Evolutionary conservation across 2,888 invertebrate genomes (phyloP).

Genomic region (Eueremaeus valkanovi): DNA sequence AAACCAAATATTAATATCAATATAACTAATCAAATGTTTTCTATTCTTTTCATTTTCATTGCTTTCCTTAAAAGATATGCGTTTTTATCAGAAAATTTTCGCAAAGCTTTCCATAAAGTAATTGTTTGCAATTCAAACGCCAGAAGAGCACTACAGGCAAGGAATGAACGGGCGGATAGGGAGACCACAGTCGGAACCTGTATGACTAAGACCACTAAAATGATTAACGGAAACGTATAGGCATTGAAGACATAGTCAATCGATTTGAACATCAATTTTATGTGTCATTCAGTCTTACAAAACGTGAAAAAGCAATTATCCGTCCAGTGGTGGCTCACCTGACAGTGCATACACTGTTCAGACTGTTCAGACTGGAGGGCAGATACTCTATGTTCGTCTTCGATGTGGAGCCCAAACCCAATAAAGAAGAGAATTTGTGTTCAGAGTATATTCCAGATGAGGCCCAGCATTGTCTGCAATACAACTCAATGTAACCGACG

Average conservation of each 20-base stretch:
- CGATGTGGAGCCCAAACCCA: too few relatives aligned
- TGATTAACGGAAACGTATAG: slow-evolving; percentile 29
- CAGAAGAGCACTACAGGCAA: neutral
- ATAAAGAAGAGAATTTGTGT: too few relatives aligned
- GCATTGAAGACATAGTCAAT: neutral
- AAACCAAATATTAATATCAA: neutral
- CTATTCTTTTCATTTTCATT: neutral
- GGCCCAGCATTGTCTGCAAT: too few relatives aligned
- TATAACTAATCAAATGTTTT: slow-evolving; percentile 14
- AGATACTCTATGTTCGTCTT: too few relatives aligned
- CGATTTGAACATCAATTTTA: neutral
- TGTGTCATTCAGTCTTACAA: neutral
- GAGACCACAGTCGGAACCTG: neutral
- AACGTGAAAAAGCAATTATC: neutral
- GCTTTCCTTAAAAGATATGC: slow-evolving; percentile 59
- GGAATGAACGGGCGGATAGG: neutral
- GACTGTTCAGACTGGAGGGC: too few relatives aligned
- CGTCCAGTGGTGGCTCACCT: neutral
- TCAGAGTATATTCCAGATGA: too few relatives aligned
- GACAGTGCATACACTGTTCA: too few relatives aligned
- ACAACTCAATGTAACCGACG: too few relatives aligned
- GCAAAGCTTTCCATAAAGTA: slow-evolving; percentile 69
- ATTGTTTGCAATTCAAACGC: slow-evolving; percentile 44
- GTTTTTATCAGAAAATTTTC: slow-evolving; percentile 87
- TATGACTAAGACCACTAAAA: neutral